These are phyloP conservation scores for Leistus spinibarbis DNA, from an alignment of 2,888 invertebrate species.

Conservation along the genomic window DNA sequence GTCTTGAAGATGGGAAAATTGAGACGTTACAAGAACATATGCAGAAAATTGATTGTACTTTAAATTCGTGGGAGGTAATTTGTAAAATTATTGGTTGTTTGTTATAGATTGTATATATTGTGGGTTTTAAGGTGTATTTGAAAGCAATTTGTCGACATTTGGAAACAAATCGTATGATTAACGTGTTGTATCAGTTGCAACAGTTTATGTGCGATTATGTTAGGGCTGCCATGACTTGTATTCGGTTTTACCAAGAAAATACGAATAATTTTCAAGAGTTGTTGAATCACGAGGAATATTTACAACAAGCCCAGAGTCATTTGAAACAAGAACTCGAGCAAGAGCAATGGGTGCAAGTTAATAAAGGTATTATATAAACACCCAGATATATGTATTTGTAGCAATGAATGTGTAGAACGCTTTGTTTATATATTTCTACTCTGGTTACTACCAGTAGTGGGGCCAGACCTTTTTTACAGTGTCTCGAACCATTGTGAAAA, in stretches of 20 bases:
- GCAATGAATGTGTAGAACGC: too few relatives aligned
- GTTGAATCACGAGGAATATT: slow-evolving; percentile 59
- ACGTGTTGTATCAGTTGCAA: slow-evolving; percentile 78
- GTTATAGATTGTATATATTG: background rate
- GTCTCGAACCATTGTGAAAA: too few relatives aligned
- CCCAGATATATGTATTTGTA: too few relatives aligned
- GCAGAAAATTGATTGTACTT: slow-evolving; percentile 68
- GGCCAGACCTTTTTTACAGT: too few relatives aligned
- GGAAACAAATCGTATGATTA: slow-evolving; percentile 69
- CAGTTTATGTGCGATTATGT: slow-evolving; percentile 73
- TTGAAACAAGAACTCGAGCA: slow-evolving; percentile 67
- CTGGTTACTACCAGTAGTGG: too few relatives aligned
- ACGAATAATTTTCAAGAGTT: slow-evolving; percentile 64
- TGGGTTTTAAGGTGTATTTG: slow-evolving; percentile 63
- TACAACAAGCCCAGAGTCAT: slow-evolving; percentile 68
- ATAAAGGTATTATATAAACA: too few relatives aligned
- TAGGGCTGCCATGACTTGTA: slow-evolving; percentile 80
- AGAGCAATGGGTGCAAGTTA: slow-evolving; percentile 61
- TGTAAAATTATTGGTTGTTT: slow-evolving; percentile 8
- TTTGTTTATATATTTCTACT: too few relatives aligned
- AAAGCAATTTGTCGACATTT: slow-evolving; percentile 73
- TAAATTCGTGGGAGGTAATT: slow-evolving; percentile 71
- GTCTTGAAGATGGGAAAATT: slow-evolving; percentile 69
- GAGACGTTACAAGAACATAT: slow-evolving; percentile 68
- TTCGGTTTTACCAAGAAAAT: slow-evolving; percentile 72